Evolutionary conservation across 1,140 invertebrate species (phyloP).

Genomic region (Pogonus chalceus): DNA sequence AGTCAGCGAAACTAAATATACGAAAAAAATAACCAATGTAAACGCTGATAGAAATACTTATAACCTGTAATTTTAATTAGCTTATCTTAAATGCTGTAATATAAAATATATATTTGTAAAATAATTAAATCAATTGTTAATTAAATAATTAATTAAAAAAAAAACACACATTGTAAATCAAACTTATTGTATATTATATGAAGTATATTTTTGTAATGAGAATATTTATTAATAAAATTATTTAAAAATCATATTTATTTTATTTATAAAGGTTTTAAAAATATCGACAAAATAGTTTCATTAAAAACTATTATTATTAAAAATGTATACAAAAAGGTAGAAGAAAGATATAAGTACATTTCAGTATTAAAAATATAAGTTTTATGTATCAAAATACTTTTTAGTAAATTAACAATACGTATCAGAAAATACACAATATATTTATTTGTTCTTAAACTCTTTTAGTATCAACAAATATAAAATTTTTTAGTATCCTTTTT

Average conservation of each 20-base stretch:
- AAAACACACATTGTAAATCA: too few species aligned
- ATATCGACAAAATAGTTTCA: too few species aligned
- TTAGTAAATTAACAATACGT: background rate
- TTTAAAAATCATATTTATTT: too few species aligned
- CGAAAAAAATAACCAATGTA: slow-evolving; percentile 2
- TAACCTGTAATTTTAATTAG: background rate
- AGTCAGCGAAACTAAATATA: slow-evolving; percentile 9
- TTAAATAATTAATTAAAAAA: background rate
- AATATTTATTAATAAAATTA: background rate
- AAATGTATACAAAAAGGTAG: background rate
- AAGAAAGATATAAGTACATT: background rate
- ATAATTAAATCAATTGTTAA: background rate
- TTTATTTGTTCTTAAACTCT: background rate
- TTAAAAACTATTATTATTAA: too few species aligned
- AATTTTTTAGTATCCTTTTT: background rate
- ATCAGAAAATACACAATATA: background rate
- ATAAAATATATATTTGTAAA: slow-evolving; percentile 4
- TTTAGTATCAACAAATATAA: background rate
- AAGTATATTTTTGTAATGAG: background rate
- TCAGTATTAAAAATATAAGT: background rate
- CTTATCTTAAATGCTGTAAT: background rate
- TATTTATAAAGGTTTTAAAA: too few species aligned
- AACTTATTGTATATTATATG: too few species aligned
- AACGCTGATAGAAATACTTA: background rate
- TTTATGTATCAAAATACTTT: background rate